Evolutionary conservation across 2,113 vertebrate genomes (phyloP), one percentile per base, ranked within the genome.

Genomic region (Salvelinus alpinus): DNA sequence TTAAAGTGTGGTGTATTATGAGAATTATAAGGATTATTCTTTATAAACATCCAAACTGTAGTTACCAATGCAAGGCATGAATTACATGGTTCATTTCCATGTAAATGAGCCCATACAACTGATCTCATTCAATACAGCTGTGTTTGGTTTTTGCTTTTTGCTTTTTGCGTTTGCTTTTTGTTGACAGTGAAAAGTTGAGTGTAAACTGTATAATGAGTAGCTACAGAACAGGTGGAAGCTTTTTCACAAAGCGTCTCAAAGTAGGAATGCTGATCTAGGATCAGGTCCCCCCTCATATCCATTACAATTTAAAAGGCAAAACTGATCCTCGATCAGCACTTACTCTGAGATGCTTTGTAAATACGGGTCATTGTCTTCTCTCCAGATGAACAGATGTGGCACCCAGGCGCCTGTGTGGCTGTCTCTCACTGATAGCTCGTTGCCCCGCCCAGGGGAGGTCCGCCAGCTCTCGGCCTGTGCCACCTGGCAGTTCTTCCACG

Each of bases 341-440:
- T 13, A 51, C 48, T 38, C 38, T 38, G 38, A 38, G 38, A 38
- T 38, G 38, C 48, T 51, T 51, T 51, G 12, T 13, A 3, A 51
- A 16, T 51, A 51, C 14, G 48, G 48, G 48, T 51, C 14, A 51
- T 74, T 4, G 24, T 5, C 22, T 18, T 72, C 5, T 64, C 11
- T 27, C 22, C 86, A 96, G 95, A 94, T 95, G 94, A 96, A 96
- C 80, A 94, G 87, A 69, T 95, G 95, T 0, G 94, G 95, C 1
- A 96, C 94, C 0, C 94, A 96, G 91, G 95, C 95, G 29, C 95
- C 94, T 0, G 91, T 95, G 77, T 96, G 95, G 94, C 91, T 96
- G 70, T 94, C 83, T 0, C 83, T 95, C 80, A 82, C 78, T 72
- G 94, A 92, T 22, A 66, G 82, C 22, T 75, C 88, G 5, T 78